These are phyloP conservation scores for Pterocles gutturalis DNA, from an alignment of 2,113 vertebrate species.

Conservation along the genomic window DNA sequence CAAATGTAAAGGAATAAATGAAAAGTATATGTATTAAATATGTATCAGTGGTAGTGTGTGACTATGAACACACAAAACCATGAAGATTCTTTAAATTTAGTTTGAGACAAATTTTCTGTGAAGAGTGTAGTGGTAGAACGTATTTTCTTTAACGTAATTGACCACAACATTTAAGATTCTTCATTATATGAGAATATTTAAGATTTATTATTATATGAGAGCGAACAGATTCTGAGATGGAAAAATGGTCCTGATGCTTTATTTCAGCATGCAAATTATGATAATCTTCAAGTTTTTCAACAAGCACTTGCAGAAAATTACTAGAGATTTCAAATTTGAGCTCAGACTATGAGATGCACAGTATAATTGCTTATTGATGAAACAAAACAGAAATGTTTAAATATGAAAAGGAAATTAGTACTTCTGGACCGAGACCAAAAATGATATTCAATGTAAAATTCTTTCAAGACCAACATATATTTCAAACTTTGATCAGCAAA, in stretches of 20 bases:
- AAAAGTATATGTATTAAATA: neutral
- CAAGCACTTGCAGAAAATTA: slow-evolving; percentile 46
- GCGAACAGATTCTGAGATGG: neutral
- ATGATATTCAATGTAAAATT: neutral
- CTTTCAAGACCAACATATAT: neutral
- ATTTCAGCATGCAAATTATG: slow-evolving; percentile 8
- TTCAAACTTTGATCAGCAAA: neutral
- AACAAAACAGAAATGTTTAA: neutral
- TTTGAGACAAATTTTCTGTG: neutral
- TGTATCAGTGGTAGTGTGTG: fast-evolving
- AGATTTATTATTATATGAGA: neutral
- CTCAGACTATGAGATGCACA: slow-evolving; percentile 3
- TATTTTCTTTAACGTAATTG: neutral
- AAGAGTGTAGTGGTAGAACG: neutral
- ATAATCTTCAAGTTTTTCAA: slow-evolving; percentile 14
- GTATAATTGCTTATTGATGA: slow-evolving; percentile 1
- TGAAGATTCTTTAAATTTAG: neutral
- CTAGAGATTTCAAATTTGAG: slow-evolving; percentile 31
- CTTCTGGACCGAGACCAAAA: neutral
- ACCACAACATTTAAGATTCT: neutral
- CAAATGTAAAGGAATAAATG: neutral
- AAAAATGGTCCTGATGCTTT: neutral
- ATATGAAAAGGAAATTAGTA: slow-evolving; percentile 4
- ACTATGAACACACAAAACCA: neutral
- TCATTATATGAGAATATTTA: neutral